These are phyloP conservation scores for Odontamblyopus rebecca DNA, from an alignment of 2,797 vertebrate species.

Conservation along the genomic window DNA sequence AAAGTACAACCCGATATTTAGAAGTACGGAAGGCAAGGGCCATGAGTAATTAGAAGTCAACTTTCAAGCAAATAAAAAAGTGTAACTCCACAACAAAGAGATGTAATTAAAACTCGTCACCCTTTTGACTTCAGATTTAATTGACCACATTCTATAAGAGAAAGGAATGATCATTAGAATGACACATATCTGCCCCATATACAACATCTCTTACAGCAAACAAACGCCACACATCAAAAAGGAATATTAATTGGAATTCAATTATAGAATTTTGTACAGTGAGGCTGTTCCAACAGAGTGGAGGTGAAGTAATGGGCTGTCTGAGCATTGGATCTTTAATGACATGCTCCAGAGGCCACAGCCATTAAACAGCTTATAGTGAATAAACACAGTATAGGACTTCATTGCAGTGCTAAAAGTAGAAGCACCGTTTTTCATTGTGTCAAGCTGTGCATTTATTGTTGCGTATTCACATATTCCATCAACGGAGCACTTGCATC, in stretches of 20 bases:
- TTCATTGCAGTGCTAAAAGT: slow-evolving; percentile 24
- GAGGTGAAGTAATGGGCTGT: slow-evolving; percentile 55
- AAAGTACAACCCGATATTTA: background rate
- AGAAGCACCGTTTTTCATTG: background rate
- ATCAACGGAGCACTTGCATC: background rate
- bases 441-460: slow-evolving; percentile 2
- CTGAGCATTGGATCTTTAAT: slow-evolving; percentile 51
- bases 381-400: slow-evolving; percentile 25
- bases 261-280: slow-evolving; percentile 50
- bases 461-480: background rate
- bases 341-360: slow-evolving; percentile 47
- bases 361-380: slow-evolving; percentile 39
- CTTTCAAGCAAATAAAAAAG: background rate
- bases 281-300: slow-evolving; percentile 46
- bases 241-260: slow-evolving; percentile 53
- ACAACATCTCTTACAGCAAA: slow-evolving; percentile 23
- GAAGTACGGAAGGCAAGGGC: background rate
- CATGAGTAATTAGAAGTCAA: background rate
- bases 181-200: slow-evolving; percentile 16
- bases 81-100: background rate
- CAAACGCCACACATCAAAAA: slow-evolving; percentile 22
- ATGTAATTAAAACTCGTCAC: background rate
- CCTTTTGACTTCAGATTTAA: background rate
- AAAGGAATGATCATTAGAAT: slow-evolving; percentile 37
- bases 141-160: background rate